Base-by-base conservation (phyloP, 2,113 vertebrate species). In the Cavia aperea region DNA sequence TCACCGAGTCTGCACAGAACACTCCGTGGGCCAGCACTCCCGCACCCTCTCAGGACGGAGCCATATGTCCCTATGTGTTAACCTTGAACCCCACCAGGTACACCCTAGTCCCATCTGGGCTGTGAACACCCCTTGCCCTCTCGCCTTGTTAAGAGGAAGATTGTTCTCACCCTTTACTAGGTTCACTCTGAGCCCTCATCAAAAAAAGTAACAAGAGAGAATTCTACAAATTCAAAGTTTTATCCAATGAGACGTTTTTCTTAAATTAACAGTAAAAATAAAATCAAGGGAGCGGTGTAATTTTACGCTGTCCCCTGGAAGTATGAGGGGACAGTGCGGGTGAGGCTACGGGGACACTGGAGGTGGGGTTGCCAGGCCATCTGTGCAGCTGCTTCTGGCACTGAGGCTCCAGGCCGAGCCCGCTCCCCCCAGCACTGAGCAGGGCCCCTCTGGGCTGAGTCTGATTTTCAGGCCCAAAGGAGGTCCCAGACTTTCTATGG, bases 1-100 rank as follows among this genome's bases (percentile, higher is more conserved):
- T 26, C 89, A 0, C 51, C 36, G 82, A 82, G 84, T 33, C 33
- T 86, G 13, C 23, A 83, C 7, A 65, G 65, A 84, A 62, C 62
- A 14, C 36, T 36, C 3, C 6, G 16, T 18, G 86, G 51, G 62
- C 65, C 21, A 70, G 7, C 46, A 84, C 75, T 93, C 79, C 23
- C 70, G 87, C 89, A 29, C 56, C 84, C 29, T 75, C 89, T 73
- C 79, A 93, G 75, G 70, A n/a, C 43, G 83, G n/a, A 83, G 33
- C 51, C 82, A 1, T 33, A 33, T 84, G 77, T 66, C 78, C 19
- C 86, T 89, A 79, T 81, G 46, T 63, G 56, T 39, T 93, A 94
- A 65, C 33, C 24, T 87, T 94, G n/a, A 86, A 19, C 66, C 66
- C 89, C 51, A 19, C 36, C 7, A 16, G 9, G 65, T 90, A 49